Conservation (phyloP, 2,113 vertebrate genomes). For the Albula glossodonta region DNA sequence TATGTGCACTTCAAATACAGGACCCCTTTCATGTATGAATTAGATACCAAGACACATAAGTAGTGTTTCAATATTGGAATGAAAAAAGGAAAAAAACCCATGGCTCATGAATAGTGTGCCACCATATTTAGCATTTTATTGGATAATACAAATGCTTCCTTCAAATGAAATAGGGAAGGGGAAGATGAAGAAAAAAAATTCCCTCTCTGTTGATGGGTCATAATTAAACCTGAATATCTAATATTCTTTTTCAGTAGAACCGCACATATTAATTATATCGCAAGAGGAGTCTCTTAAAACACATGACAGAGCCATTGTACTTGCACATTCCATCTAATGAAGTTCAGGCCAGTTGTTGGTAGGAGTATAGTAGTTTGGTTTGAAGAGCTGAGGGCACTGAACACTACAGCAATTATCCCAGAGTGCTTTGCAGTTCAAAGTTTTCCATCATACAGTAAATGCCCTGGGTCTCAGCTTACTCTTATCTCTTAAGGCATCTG, state of each 20-base stretch:
- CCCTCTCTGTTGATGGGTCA: constrained; percentile 1
- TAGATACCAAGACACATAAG: no score
- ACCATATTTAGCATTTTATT: background rate
- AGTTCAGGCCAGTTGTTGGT: constrained; percentile 55
- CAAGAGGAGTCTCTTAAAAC: constrained; percentile 45
- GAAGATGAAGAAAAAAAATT: background rate
- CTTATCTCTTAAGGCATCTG: constrained; percentile 29
- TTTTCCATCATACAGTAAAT: constrained; percentile 51
- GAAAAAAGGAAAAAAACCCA: no score
- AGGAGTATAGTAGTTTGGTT: constrained; percentile 40
- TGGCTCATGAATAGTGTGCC: no score
- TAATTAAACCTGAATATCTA: constrained; percentile 19
- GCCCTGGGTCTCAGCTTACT: constrained; percentile 40
- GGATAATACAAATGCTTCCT: background rate
- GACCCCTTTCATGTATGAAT: no score
- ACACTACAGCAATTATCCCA: constrained; percentile 51
- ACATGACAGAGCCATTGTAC: constrained; percentile 39
- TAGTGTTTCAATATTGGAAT: no score
- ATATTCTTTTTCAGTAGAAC: constrained; percentile 29
- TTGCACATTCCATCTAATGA: constrained; percentile 53
- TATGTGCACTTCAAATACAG: no score
- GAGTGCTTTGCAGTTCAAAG: constrained; percentile 55
- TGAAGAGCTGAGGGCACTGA: constrained; percentile 43
- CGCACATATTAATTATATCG: constrained; percentile 36
- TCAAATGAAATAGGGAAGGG: constrained; percentile 10